Conservation (phyloP, 2,888 invertebrate genomes). For the Cheilosia impressa region DNA sequence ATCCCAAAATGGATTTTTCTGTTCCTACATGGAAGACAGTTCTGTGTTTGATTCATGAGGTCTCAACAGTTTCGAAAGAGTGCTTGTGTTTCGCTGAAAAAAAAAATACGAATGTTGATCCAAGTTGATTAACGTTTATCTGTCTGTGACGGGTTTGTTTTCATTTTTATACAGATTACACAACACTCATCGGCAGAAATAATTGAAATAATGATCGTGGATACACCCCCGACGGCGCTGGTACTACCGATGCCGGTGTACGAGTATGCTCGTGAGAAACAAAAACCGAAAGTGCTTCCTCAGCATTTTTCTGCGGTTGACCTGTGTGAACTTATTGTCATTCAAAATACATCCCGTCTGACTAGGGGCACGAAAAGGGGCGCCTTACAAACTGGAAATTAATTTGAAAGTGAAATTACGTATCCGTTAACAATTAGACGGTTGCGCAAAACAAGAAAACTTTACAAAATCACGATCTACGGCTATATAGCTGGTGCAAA, state of each 20-base stretch:
- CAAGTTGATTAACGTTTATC: background rate
- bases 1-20: background rate
- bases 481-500: conserved; percentile 14
- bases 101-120: background rate
- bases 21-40: background rate
- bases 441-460: conserved; percentile 43
- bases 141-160: background rate
- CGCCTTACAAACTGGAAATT: conserved; percentile 37
- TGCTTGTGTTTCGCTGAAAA: background rate
- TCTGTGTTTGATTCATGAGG: conserved; percentile 2
- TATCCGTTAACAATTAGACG: conserved; percentile 69
- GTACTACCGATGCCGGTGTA: background rate
- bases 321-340: conserved; percentile 71
- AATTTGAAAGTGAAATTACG: conserved; percentile 75
- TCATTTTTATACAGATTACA: background rate
- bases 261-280: background rate
- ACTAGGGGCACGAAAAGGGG: background rate
- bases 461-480: conserved; percentile 40
- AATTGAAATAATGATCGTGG: conserved; percentile 29
- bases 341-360: conserved; percentile 20
- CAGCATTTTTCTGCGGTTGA: conserved; percentile 39
- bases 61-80: background rate
- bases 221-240: background rate
- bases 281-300: conserved; percentile 47
- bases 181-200: background rate